Conservation (phyloP, 2,888 invertebrate species). For the Aphodius sticticus region DNA sequence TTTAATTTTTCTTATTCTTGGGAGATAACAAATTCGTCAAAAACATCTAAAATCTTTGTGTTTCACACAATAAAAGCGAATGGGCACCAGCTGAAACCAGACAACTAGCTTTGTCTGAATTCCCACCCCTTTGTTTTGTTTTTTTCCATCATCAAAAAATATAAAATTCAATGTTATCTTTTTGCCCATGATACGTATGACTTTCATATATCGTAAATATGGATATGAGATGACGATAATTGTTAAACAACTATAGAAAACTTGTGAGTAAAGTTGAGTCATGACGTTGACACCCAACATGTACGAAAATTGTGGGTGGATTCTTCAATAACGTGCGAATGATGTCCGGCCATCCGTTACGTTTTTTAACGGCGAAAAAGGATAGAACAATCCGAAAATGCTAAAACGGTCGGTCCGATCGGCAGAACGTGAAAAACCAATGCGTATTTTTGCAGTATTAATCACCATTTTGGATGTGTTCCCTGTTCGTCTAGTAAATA, state of each 20-base stretch:
- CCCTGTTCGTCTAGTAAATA: constrained; percentile 46
- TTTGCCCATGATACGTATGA: neutral
- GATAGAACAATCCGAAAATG: constrained; percentile 6
- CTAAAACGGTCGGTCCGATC: constrained; percentile 6
- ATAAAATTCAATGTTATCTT: neutral
- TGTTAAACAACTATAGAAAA: constrained; percentile 20
- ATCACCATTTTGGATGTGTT: constrained; percentile 49
- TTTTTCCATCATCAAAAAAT: neutral
- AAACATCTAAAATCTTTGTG: neutral
- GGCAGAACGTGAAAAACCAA: constrained; percentile 34
- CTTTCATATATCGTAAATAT: neutral
- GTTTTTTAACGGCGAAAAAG: neutral
- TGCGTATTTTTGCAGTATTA: constrained; percentile 52
- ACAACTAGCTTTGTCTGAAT: neutral
- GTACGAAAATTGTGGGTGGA: constrained; percentile 49
- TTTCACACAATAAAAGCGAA: neutral
- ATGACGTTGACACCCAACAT: constrained; percentile 43
- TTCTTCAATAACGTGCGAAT: constrained; percentile 17
- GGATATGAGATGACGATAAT: constrained; percentile 4
- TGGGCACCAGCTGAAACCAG: neutral
- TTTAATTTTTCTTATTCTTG: neutral
- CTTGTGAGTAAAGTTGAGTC: constrained; percentile 44
- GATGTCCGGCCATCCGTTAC: neutral
- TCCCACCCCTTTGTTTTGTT: neutral
- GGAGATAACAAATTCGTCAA: neutral